A percentile compares a stretch with the other conserved stretches of the same genome.
phyloP scores from a whole-genome alignment of 2,797 vertebrate genomes.

The Poecilia gillii region DNA sequence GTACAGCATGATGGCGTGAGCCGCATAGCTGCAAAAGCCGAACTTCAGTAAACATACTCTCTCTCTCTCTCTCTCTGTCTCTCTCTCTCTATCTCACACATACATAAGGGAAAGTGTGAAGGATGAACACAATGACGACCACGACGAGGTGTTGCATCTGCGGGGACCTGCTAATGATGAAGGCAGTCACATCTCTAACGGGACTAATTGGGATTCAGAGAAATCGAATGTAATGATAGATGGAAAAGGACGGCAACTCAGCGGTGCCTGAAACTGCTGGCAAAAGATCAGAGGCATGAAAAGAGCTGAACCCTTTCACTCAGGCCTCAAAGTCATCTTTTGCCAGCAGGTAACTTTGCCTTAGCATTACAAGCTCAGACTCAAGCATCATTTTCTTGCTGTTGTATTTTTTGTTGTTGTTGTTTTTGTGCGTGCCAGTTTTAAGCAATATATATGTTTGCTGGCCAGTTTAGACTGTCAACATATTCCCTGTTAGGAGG shows the following conservation, averaged over 20 bases:
- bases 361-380: slow-evolving; percentile 74
- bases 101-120: slow-evolving; percentile 47
- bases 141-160: slow-evolving; percentile 49
- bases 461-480: slow-evolving; percentile 80
- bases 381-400: slow-evolving; percentile 59
- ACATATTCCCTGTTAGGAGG: slow-evolving; percentile 77
- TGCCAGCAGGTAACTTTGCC: slow-evolving; percentile 79
- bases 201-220: slow-evolving; percentile 78
- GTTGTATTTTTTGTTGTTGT: slow-evolving; percentile 40
- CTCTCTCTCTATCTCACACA: slow-evolving; percentile 17
- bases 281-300: slow-evolving; percentile 79
- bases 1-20: slow-evolving; percentile 34
- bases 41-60: slow-evolving; percentile 47
- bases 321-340: slow-evolving; percentile 80
- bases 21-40: slow-evolving; percentile 33
- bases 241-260: slow-evolving; percentile 67
- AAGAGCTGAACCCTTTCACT: slow-evolving; percentile 76
- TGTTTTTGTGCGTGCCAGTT: slow-evolving; percentile 60
- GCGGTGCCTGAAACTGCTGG: slow-evolving; percentile 70
- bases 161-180: slow-evolving; percentile 63
- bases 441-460: slow-evolving; percentile 80
- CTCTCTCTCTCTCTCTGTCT: background rate
- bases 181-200: slow-evolving; percentile 64
- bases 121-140: slow-evolving; percentile 48
- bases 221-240: slow-evolving; percentile 73